Evolutionary conservation across 2,888 invertebrate genomes (phyloP).

Genomic region (Choreutis nemorana): DNA sequence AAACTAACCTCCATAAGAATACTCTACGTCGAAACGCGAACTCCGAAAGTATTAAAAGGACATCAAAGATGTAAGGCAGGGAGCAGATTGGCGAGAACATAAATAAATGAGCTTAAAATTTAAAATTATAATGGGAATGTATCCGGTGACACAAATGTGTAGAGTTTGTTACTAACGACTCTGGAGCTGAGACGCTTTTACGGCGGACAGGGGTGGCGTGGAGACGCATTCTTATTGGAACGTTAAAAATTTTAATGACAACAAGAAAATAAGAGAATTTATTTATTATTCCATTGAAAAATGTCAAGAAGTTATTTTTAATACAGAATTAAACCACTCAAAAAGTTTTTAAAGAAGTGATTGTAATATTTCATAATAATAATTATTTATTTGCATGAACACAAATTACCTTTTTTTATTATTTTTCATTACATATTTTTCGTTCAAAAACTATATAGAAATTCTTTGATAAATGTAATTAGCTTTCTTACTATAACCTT

Average conservation of each 20-base stretch:
- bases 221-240: conserved; percentile 18
- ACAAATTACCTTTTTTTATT: background rate
- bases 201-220: conserved; percentile 21
- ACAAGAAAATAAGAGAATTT: too few relatives aligned
- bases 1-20: too few relatives aligned
- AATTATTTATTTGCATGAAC: too few relatives aligned
- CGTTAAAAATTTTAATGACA: too few relatives aligned
- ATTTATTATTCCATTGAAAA: too few relatives aligned
- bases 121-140: conserved; percentile 67
- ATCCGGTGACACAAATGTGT: conserved; percentile 68
- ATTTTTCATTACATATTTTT: background rate
- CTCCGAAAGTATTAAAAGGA: conserved; percentile 34
- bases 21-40: too few relatives aligned
- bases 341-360: too few relatives aligned
- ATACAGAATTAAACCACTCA: too few relatives aligned
- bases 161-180: conserved; percentile 68
- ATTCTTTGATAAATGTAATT: too few relatives aligned
- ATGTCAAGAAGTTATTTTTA: too few relatives aligned
- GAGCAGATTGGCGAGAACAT: conserved; percentile 50
- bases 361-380: too few relatives aligned
- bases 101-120: conserved; percentile 64
- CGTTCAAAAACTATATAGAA: background rate
- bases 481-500: too few relatives aligned
- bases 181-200: conserved; percentile 46
- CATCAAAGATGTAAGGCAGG: conserved; percentile 47